These are phyloP conservation scores for Sarcophaga variegata DNA, from an alignment of 2,888 invertebrate genomes.

Conservation along the genomic window DNA sequence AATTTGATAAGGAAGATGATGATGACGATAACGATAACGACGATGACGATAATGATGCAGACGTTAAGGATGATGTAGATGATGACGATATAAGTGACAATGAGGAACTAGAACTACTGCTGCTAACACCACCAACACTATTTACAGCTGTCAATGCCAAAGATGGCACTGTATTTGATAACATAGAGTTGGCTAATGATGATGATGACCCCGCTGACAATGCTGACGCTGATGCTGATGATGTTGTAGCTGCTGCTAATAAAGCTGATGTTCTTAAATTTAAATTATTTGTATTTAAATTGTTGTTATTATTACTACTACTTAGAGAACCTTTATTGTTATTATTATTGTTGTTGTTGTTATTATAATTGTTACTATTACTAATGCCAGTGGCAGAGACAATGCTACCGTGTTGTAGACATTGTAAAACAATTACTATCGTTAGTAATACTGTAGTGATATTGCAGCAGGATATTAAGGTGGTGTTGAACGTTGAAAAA, in stretches of 20 bases:
- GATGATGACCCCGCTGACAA: conserved; percentile 23
- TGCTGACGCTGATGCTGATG: conserved; percentile 53
- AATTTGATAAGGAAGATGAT: conserved; percentile 43
- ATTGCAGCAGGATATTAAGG: conserved; percentile 45
- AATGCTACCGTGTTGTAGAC: conserved; percentile 74
- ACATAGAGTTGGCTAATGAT: conserved; percentile 16
- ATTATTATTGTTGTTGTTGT: conserved; percentile 71
- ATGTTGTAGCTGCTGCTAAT: conserved; percentile 63
- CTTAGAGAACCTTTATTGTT: conserved; percentile 66
- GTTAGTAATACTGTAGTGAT: conserved; percentile 55
- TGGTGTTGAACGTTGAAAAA: not conserved
- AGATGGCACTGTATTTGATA: conserved; percentile 57
- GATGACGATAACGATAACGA: conserved; percentile 62
- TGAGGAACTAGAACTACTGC: conserved; percentile 70
- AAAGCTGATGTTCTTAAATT: conserved; percentile 67
- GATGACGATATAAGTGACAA: conserved; percentile 56
- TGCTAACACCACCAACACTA: conserved; percentile 39
- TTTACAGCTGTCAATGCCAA: conserved; percentile 52
- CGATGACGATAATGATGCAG: conserved; percentile 55
- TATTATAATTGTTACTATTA: conserved; percentile 50
- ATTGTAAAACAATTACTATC: conserved; percentile 63
- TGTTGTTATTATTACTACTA: conserved; percentile 62
- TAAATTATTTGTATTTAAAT: conserved; percentile 28
- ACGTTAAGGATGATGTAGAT: conserved; percentile 53
- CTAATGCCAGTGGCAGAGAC: conserved; percentile 45